phyloP scores from a whole-genome alignment of 2,888 invertebrate genomes.

The Harmothoe impar region DNA sequence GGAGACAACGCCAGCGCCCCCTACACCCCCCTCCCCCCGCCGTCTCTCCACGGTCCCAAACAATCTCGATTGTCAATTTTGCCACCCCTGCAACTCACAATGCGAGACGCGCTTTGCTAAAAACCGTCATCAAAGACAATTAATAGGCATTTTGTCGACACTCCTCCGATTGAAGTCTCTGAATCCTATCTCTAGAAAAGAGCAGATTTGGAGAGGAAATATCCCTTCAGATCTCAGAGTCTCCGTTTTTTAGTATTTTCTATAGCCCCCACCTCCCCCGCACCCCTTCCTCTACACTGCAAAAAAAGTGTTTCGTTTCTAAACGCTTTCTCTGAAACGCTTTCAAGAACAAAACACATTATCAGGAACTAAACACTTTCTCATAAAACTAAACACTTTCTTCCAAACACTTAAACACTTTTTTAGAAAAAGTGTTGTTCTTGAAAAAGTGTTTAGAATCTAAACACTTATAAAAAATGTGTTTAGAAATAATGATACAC shows the following conservation, averaged over 20 bases:
- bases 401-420: too few relatives aligned
- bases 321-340: too few relatives aligned
- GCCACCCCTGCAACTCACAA: conserved; percentile 62
- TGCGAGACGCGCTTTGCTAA: conserved; percentile 60
- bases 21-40: not conserved
- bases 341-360: too few relatives aligned
- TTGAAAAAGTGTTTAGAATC: too few relatives aligned
- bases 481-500: too few relatives aligned
- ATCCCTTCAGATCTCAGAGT: conserved; percentile 55
- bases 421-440: too few relatives aligned
- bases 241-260: not conserved
- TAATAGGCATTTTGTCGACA: conserved; percentile 59
- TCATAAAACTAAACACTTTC: too few relatives aligned
- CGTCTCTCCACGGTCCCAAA: conserved; percentile 37
- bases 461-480: too few relatives aligned
- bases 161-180: conserved; percentile 49
- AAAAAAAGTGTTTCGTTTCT: too few relatives aligned
- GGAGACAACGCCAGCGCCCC: not conserved
- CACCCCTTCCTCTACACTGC: not conserved
- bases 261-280: not conserved
- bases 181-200: conserved; percentile 58
- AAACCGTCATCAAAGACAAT: conserved; percentile 58
- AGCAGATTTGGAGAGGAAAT: conserved; percentile 52
- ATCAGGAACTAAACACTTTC: too few relatives aligned
- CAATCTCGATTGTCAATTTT: conserved; percentile 62